Conservation (phyloP, 2,113 vertebrate species). For the Siphamia tubifer region DNA sequence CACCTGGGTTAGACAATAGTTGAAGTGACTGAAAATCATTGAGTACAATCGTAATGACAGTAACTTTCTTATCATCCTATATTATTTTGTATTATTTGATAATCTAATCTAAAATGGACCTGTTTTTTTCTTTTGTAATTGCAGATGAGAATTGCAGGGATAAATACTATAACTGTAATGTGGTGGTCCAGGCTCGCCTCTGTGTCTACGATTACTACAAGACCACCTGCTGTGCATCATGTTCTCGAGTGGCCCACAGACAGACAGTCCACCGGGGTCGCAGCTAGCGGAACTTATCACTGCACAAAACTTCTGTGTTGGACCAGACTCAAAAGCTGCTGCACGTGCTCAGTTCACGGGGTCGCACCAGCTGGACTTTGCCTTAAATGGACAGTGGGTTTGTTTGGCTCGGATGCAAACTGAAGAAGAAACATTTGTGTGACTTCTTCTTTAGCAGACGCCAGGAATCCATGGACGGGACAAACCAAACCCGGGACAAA, state of each 20-base stretch:
- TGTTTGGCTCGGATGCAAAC: constrained; percentile 30
- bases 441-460: constrained; percentile 16
- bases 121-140: constrained; percentile 14
- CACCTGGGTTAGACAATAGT: too few species aligned
- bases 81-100: background rate
- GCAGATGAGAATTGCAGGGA: constrained; percentile 94
- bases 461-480: constrained; percentile 16
- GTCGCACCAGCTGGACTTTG: constrained; percentile 8
- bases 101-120: background rate
- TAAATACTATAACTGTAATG: constrained; percentile 96
- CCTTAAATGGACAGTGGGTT: constrained; percentile 25
- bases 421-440: constrained; percentile 31
- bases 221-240: constrained; percentile 90
- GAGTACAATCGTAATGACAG: too few species aligned
- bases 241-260: constrained; percentile 81
- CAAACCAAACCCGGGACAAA: background rate
- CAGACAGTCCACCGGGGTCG: constrained; percentile 76
- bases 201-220: constrained; percentile 97
- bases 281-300: constrained; percentile 79
- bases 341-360: constrained; percentile 4
- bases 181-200: constrained; percentile 95
- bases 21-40: too few species aligned
- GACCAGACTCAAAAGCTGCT: constrained; percentile 6
- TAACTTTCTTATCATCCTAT: too few species aligned
- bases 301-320: constrained; percentile 3